phyloP scores from a whole-genome alignment of 2,797 vertebrate genomes.

The Tangara arthus region DNA sequence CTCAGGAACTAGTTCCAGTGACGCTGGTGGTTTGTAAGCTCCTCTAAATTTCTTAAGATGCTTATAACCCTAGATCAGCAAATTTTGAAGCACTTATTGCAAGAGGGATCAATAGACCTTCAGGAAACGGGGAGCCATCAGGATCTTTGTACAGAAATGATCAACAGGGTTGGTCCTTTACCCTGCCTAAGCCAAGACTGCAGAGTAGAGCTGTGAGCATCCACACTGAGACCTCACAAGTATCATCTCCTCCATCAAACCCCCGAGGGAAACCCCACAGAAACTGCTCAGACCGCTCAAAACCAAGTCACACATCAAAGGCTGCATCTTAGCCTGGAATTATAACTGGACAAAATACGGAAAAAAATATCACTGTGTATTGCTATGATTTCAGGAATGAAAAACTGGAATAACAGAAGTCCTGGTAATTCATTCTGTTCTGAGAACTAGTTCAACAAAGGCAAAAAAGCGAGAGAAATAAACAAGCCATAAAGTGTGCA shows the following conservation, averaged over 20 bases:
- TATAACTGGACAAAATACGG: background rate
- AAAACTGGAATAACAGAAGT: background rate
- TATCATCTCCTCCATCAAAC: background rate
- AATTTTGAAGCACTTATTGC: background rate
- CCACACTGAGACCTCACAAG: background rate
- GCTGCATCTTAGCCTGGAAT: background rate
- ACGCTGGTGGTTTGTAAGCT: background rate
- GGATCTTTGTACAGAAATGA: background rate
- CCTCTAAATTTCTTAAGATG: background rate
- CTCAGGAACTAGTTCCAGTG: background rate
- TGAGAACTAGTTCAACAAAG: background rate
- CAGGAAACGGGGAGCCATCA: background rate
- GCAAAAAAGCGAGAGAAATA: background rate
- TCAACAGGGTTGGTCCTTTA: background rate
- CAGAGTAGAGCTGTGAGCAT: background rate
- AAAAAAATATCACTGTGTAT: fast-evolving
- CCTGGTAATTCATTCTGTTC: background rate
- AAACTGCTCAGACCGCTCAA: background rate
- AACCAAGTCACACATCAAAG: background rate
- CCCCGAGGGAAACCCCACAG: background rate
- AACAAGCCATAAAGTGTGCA: background rate
- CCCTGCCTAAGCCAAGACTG: background rate
- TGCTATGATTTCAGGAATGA: background rate
- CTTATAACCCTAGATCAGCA: background rate
- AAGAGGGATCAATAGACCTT: background rate